Evolutionary conservation across 1,140 invertebrate species (phyloP).

Genomic region (Cydia fagiglandana): DNA sequence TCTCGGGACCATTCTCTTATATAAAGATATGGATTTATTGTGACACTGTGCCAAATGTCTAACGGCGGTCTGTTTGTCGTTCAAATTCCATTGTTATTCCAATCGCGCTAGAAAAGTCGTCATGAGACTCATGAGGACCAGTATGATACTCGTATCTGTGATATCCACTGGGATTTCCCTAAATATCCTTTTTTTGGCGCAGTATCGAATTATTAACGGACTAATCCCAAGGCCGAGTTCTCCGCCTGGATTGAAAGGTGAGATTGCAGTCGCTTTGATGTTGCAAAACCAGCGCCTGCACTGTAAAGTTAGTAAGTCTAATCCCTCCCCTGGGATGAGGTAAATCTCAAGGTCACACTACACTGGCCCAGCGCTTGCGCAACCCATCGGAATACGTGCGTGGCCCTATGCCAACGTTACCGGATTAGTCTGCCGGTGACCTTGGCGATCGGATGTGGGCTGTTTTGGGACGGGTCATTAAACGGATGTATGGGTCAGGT

Average conservation of each 20-base stretch:
- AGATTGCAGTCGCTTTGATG: too few relatives aligned
- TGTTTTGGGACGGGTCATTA: slow-evolving; percentile 64
- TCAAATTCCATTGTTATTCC: slow-evolving; percentile 4
- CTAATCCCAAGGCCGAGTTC: too few relatives aligned
- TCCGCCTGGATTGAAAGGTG: too few relatives aligned
- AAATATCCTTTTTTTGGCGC: too few relatives aligned
- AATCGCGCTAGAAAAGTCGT: slow-evolving; percentile 37
- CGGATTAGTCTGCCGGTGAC: slow-evolving; percentile 47
- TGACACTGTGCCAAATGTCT: slow-evolving; percentile 25
- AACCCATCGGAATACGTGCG: slow-evolving; percentile 33
- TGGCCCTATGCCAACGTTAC: slow-evolving; percentile 47
- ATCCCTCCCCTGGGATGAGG: too few relatives aligned
- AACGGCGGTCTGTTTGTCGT: slow-evolving; percentile 25
- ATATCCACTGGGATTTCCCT: too few relatives aligned
- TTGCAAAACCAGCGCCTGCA: too few relatives aligned
- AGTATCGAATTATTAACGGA: too few relatives aligned
- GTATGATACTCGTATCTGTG: too few relatives aligned
- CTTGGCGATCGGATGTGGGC: slow-evolving; percentile 52
- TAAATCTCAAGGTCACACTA: too few relatives aligned
- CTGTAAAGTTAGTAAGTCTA: too few relatives aligned
- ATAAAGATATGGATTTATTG: slow-evolving; percentile 17
- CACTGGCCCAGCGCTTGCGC: too few relatives aligned
- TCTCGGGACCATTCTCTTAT: neutral
- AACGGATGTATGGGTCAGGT: slow-evolving; percentile 42
- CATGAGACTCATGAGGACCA: slow-evolving; percentile 41